Percentiles rank a stretch among this genome's conserved stretches.
Evolutionary conservation across 2,888 invertebrate genomes (phyloP).

Genomic region (Yponomeuta evonymella): DNA sequence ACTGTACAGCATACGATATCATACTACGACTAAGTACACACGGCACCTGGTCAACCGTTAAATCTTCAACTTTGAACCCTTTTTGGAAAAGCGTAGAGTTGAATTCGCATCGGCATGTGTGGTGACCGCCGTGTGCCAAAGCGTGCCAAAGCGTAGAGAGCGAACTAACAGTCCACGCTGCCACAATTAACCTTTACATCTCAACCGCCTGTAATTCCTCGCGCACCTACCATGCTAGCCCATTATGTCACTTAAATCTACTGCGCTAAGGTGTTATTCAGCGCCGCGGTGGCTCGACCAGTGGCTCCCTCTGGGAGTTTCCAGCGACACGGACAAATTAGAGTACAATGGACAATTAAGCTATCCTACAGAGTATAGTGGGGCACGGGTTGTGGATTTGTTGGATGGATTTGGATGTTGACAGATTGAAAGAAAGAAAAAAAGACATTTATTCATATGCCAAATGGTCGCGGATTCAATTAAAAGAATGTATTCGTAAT

Average conservation of each 20-base stretch:
- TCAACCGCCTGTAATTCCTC: slow-evolving; percentile 10
- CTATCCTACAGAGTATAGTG: slow-evolving; percentile 24
- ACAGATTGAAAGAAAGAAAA: too few species aligned
- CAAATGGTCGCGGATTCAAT: too few species aligned
- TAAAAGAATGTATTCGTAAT: too few species aligned
- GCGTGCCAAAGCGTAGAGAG: background rate
- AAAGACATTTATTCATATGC: too few species aligned
- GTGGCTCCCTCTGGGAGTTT: slow-evolving; percentile 30
- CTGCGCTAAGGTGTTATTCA: background rate
- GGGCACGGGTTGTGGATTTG: background rate
- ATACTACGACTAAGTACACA: too few species aligned
- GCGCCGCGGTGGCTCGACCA: slow-evolving; percentile 24
- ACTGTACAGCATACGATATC: too few species aligned
- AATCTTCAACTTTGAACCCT: too few species aligned
- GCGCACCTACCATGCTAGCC: background rate
- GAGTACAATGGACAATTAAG: slow-evolving; percentile 46
- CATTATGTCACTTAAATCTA: background rate
- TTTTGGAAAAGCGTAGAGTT: too few species aligned
- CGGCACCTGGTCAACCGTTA: too few species aligned
- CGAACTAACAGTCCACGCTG: slow-evolving; percentile 3
- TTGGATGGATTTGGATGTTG: background rate
- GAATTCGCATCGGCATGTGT: too few species aligned
- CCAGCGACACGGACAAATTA: slow-evolving; percentile 46
- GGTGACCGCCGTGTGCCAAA: background rate
- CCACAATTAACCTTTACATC: slow-evolving; percentile 14